Conservation (phyloP, 2,888 invertebrate species). For the Cremastinae sp. region DNA sequence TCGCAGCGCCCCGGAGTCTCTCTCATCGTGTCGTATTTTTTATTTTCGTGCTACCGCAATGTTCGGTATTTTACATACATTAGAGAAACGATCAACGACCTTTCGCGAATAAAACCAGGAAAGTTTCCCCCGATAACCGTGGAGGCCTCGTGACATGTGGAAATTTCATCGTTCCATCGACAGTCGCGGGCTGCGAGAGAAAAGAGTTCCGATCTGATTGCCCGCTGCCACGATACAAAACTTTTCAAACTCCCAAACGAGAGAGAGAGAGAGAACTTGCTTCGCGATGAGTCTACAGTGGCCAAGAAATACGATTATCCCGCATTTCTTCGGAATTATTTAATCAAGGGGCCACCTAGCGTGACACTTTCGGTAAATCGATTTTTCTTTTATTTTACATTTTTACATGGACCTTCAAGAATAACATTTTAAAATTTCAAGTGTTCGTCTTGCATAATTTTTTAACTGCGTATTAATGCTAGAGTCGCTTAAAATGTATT, state of each 20-base stretch:
- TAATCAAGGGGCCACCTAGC: background rate
- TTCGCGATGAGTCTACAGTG: no score
- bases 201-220: background rate
- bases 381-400: background rate
- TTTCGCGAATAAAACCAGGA: background rate
- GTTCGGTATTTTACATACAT: constrained; percentile 14
- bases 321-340: background rate
- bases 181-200: background rate
- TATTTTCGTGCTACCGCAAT: constrained; percentile 17
- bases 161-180: background rate
- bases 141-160: background rate
- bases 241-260: no score
- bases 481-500: no score
- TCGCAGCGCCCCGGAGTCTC: background rate
- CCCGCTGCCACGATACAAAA: no score
- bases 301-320: background rate
- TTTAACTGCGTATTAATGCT: no score
- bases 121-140: background rate
- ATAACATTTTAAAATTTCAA: no score
- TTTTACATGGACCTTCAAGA: no score
- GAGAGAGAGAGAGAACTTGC: no score
- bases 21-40: constrained; percentile 3
- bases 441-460: no score
- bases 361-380: background rate
- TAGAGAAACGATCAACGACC: constrained; percentile 34